Conservation (phyloP, 2,888 invertebrate genomes). For the Yponomeuta plumbellus region DNA sequence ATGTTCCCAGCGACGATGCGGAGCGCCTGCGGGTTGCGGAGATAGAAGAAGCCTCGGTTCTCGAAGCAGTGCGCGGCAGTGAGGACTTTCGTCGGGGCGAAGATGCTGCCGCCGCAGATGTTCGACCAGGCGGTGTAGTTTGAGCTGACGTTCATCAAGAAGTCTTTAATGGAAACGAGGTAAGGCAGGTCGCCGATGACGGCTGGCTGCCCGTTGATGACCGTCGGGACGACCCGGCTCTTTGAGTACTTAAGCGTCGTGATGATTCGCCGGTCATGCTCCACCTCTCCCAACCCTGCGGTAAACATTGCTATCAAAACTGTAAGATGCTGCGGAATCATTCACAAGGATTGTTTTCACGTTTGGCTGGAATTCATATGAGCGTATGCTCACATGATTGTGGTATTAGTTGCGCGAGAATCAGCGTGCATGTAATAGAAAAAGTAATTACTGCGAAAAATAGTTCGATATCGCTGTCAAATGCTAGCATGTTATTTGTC, state of each 20-base stretch:
- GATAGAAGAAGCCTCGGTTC: slow-evolving; percentile 36
- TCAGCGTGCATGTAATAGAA: neutral
- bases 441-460: neutral
- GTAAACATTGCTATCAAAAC: neutral
- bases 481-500: neutral
- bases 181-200: slow-evolving; percentile 40
- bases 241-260: slow-evolving; percentile 47
- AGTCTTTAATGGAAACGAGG: slow-evolving; percentile 41
- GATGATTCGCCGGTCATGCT: slow-evolving; percentile 36
- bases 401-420: neutral
- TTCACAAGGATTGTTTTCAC: neutral
- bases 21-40: slow-evolving; percentile 28
- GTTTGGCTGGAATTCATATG: neutral
- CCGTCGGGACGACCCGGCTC: slow-evolving; percentile 34
- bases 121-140: slow-evolving; percentile 37
- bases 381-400: neutral
- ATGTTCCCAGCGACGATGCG: slow-evolving; percentile 45
- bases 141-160: slow-evolving; percentile 15
- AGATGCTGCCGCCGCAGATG: slow-evolving; percentile 54
- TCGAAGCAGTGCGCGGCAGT: slow-evolving; percentile 64
- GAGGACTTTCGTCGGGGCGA: slow-evolving; percentile 35
- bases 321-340: neutral
- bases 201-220: slow-evolving; percentile 45
- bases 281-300: neutral
- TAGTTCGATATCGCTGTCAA: neutral